Evolutionary conservation across 2,113 vertebrate genomes (phyloP).

Genomic region (Neolamprologus toae): DNA sequence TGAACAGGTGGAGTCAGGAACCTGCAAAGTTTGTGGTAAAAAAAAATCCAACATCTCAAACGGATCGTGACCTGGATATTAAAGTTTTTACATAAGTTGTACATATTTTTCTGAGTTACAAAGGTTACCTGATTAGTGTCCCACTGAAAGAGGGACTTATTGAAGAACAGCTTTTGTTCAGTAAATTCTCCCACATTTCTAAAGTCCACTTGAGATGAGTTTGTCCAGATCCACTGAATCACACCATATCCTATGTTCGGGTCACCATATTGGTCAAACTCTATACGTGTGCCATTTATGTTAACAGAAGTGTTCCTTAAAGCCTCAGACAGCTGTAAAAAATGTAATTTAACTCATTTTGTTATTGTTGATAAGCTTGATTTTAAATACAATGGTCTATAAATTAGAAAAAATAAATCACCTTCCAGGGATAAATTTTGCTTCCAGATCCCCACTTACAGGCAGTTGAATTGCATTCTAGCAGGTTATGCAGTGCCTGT

Average conservation of each 20-base stretch:
- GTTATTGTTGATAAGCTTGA: not conserved
- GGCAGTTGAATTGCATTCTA: slow-evolving; percentile 55
- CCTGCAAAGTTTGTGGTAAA: slow-evolving; percentile 52
- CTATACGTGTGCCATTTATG: slow-evolving; percentile 40
- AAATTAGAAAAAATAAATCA: slow-evolving; percentile 16
- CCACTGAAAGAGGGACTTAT: slow-evolving; percentile 66
- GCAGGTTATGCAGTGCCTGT: slow-evolving; percentile 74
- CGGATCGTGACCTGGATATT: not conserved
- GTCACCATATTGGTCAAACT: slow-evolving; percentile 71
- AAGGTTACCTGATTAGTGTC: slow-evolving; percentile 61
- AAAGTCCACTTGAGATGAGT: not conserved
- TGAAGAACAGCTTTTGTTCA: slow-evolving; percentile 50
- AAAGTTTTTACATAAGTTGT: not conserved
- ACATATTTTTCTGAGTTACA: not conserved
- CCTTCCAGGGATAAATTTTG: slow-evolving; percentile 77
- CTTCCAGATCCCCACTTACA: not conserved
- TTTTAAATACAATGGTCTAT: not conserved
- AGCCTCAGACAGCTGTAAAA: slow-evolving; percentile 40
- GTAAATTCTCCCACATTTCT: slow-evolving; percentile 65
- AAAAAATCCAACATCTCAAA: not conserved
- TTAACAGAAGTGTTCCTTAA: slow-evolving; percentile 65
- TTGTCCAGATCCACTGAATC: slow-evolving; percentile 74
- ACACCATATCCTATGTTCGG: slow-evolving; percentile 72
- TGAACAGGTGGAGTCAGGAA: slow-evolving; percentile 79
- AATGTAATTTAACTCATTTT: not conserved